These are phyloP conservation scores for Xiphorhynchus erythropygius DNA, from an alignment of 2,797 vertebrate genomes.

Conservation along the genomic window DNA sequence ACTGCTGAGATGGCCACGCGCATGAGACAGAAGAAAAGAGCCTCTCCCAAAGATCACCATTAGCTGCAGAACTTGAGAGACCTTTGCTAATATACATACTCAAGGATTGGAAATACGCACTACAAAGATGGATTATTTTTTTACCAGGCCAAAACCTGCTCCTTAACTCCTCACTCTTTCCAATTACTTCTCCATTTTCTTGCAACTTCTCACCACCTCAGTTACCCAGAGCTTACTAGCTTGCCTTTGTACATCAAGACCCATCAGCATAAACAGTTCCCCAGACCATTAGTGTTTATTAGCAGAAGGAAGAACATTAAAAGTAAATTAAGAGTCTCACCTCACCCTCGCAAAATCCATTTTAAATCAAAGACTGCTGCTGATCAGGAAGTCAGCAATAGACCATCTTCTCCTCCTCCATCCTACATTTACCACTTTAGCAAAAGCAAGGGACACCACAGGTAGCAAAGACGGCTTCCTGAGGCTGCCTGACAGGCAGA, in stretches of 20 bases:
- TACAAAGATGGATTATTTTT: neutral
- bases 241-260: neutral
- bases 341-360: neutral
- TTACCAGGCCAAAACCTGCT: neutral
- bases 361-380: conserved; percentile 24
- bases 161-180: neutral
- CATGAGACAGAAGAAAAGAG: neutral
- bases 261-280: neutral
- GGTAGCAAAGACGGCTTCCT: neutral
- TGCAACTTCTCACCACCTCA: neutral
- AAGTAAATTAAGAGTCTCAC: conserved; percentile 22
- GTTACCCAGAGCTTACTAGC: neutral
- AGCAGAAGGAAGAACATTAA: neutral
- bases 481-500: neutral
- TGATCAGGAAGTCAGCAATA: neutral
- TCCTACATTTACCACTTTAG: neutral
- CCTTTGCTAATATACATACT: neutral
- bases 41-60: neutral
- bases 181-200: neutral
- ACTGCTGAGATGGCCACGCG: accelerated
- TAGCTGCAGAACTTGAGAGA: neutral
- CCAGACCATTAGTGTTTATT: neutral
- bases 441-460: neutral
- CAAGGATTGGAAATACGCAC: accelerated
- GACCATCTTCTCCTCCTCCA: neutral